Evolutionary conservation across 2,113 vertebrate species (phyloP).

Genomic region (Chloropsis cyanopogon): DNA sequence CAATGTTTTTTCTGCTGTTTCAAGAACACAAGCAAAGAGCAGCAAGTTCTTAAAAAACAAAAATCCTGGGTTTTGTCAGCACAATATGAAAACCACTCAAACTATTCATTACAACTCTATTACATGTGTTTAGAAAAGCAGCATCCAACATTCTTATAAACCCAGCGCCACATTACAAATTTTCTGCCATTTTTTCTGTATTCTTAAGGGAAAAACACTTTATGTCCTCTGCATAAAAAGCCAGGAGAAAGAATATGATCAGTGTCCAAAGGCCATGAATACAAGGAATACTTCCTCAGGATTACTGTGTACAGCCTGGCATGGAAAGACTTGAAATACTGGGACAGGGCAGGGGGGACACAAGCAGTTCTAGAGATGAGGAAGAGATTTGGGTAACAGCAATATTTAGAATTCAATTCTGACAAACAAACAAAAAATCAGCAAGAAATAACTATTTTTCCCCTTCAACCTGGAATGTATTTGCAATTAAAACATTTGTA

Average conservation of each 20-base stretch:
- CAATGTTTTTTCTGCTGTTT: neutral
- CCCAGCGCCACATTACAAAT: neutral
- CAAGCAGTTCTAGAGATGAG: neutral
- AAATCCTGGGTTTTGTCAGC: neutral
- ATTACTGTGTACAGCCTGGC: neutral
- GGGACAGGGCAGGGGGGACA: accelerated
- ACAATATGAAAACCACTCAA: neutral
- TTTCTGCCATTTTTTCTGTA: neutral
- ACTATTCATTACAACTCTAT: neutral
- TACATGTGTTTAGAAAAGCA: neutral
- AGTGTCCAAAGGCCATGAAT: neutral
- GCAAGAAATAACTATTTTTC: neutral
- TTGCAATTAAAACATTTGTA: neutral
- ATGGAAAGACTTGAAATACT: neutral
- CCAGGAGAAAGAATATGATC: neutral
- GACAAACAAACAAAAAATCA: neutral
- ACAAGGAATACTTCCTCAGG: neutral
- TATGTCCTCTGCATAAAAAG: neutral
- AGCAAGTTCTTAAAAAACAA: neutral
- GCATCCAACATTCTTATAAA: neutral
- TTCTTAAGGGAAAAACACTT: neutral
- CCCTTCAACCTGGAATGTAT: neutral
- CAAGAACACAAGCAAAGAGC: neutral
- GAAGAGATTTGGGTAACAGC: neutral
- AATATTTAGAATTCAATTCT: neutral